A percentile compares a stretch with the other conserved stretches of the same genome.
These are phyloP conservation scores for Laspeyria flexula DNA, from an alignment of 2,888 invertebrate species.

Conservation along the genomic window DNA sequence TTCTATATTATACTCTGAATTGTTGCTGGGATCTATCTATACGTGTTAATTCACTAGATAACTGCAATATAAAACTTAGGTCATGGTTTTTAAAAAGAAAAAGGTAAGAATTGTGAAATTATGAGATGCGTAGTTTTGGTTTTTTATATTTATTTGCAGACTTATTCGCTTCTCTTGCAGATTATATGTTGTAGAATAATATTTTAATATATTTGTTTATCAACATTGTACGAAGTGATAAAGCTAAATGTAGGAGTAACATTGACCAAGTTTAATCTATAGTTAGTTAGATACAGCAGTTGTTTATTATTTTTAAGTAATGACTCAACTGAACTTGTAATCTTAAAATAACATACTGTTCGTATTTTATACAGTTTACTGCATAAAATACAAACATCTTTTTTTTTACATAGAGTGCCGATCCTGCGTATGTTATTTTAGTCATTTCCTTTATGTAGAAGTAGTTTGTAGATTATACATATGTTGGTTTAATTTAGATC, in stretches of 20 bases:
- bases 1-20: slow-evolving; percentile 46
- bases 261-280: slow-evolving; percentile 36
- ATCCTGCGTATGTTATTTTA: too few relatives aligned
- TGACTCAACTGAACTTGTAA: slow-evolving; percentile 2
- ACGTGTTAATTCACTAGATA: slow-evolving; percentile 19
- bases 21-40: slow-evolving; percentile 34
- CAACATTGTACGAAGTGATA: slow-evolving; percentile 33
- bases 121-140: neutral
- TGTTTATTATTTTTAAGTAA: slow-evolving; percentile 16
- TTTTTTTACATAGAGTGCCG: too few relatives aligned
- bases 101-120: neutral
- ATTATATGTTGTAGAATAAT: slow-evolving; percentile 8
- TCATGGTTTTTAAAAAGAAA: slow-evolving; percentile 31
- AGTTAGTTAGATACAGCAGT: slow-evolving; percentile 13
- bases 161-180: slow-evolving; percentile 3
- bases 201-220: slow-evolving; percentile 34
- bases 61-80: slow-evolving; percentile 34
- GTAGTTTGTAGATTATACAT: too few relatives aligned
- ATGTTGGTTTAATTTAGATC: too few relatives aligned
- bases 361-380: neutral
- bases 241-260: slow-evolving; percentile 25
- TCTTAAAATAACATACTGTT: neutral
- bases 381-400: neutral
- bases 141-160: neutral
- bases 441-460: too few relatives aligned